Evolutionary conservation across 2,113 vertebrate genomes (phyloP).

Genomic region (Coturnix japonica): DNA sequence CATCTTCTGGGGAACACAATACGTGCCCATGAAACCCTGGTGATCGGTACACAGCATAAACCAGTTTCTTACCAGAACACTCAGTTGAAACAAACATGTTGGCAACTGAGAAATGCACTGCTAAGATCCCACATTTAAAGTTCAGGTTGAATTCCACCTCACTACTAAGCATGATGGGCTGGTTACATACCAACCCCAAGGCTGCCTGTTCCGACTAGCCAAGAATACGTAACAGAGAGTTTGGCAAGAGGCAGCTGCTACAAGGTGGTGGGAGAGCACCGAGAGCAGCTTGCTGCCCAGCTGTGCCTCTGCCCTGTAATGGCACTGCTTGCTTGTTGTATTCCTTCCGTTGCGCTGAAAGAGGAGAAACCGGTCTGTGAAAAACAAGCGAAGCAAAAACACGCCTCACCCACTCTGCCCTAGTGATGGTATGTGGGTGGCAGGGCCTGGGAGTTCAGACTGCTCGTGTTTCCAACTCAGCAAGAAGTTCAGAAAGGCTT

Average conservation of each 20-base stretch:
- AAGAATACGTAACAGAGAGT: not conserved
- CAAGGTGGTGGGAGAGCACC: not conserved
- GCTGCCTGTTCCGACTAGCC: not conserved
- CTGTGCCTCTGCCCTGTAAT: not conserved
- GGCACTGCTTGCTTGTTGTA: not conserved
- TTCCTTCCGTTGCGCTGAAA: not conserved
- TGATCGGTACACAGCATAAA: not conserved
- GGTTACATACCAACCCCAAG: not conserved
- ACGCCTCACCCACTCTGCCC: not conserved
- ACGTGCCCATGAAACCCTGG: not conserved
- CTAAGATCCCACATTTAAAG: not conserved
- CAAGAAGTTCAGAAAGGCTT: not conserved
- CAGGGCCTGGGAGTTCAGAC: not conserved
- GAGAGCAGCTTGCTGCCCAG: not conserved
- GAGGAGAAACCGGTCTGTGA: not conserved
- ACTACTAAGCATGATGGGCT: not conserved
- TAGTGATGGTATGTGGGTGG: not conserved
- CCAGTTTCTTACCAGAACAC: not conserved
- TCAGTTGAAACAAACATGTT: not conserved
- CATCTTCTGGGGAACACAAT: not conserved
- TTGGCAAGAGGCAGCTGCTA: not conserved
- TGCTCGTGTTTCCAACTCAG: not conserved
- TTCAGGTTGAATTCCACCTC: not conserved
- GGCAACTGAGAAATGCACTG: not conserved
- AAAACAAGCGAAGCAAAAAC: not conserved